These are phyloP conservation scores for Acleris holmiana DNA, from an alignment of 2,888 invertebrate genomes.

Conservation along the genomic window DNA sequence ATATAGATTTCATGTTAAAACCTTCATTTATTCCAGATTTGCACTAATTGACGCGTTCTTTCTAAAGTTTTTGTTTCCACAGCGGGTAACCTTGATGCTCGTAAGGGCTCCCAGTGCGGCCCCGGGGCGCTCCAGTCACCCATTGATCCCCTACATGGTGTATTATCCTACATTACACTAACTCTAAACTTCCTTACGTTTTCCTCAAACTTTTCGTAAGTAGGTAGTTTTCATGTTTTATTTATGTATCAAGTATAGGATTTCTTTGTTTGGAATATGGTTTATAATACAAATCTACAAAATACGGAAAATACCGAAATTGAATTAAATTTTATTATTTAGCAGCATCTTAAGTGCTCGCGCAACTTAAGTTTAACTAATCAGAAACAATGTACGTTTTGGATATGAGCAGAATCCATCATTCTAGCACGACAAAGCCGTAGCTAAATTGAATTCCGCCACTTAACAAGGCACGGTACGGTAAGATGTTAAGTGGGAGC, in stretches of 20 bases:
- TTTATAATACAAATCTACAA: no score
- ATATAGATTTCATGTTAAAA: no score
- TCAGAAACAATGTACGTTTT: not conserved
- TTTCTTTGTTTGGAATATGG: not conserved
- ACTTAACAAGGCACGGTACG: conserved; percentile 22
- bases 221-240: not conserved
- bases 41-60: no score
- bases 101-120: conserved; percentile 32
- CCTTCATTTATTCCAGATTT: no score
- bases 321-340: no score
- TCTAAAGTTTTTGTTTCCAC: no score
- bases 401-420: conserved; percentile 6
- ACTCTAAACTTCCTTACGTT: conserved; percentile 2
- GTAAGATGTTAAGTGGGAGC: conserved; percentile 25
- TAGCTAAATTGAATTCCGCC: conserved; percentile 18
- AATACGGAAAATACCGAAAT: no score
- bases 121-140: conserved; percentile 35
- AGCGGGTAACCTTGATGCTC: conserved; percentile 38
- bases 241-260: not conserved
- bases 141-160: conserved; percentile 45
- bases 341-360: not conserved
- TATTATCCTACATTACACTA: conserved; percentile 35
- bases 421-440: conserved; percentile 19
- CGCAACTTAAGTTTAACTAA: not conserved
- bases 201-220: not conserved